Base-by-base conservation (phyloP, 2,797 vertebrate genomes). In the Neoniphon sammara region DNA sequence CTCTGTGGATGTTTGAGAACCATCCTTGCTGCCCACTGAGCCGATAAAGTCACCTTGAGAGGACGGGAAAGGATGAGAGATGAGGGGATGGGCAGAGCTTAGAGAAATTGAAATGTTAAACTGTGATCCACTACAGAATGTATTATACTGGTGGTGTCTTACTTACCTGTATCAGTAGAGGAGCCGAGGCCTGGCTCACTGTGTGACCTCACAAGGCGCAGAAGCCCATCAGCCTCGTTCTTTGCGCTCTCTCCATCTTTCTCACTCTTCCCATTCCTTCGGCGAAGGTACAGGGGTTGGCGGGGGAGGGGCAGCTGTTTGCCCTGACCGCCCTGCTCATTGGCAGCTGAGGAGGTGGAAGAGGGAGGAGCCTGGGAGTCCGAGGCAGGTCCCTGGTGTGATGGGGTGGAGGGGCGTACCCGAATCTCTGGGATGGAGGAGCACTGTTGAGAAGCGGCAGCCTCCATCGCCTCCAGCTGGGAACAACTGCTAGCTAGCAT, bases 401-500 rank as follows among this genome's bases (percentile, higher is more conserved):
- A 83, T 14, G 91, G 86, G 27, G 89, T 63, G 63, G 90, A 84
- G 52, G 90, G 80, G 7, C 67, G 31, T 66, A 93, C 14, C 10
- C 6, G 54, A 86, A 92, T 89, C 85, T 93, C 91, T 7, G 90
- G 65, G 83, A 93, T 70, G 9, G 84, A 89, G 47, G 85, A 74
- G 68, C 73, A 55, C 85, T 91, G 70, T 83, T 89, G 6, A 62
- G 91, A 81, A 21, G 79, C 87, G 85, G 88, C 93, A 91, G 0
- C 92, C 0, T 88, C 93, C 60, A 93, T 78, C 36, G 93, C 92
- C 70, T 97, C 96, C 82, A 98, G 90, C 68, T 97, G 95, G 70
- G 97, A 96, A 85, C 97, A 98, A 88, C 97, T 98, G 68, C 96
- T 95, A 3, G 97, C 95, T 1, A 95, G 81, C 0, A 95, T 84